Evolutionary conservation across 1,140 invertebrate genomes (phyloP), one percentile per base, ranked within the genome.

Genomic region (Harpegnathos saltator): DNA sequence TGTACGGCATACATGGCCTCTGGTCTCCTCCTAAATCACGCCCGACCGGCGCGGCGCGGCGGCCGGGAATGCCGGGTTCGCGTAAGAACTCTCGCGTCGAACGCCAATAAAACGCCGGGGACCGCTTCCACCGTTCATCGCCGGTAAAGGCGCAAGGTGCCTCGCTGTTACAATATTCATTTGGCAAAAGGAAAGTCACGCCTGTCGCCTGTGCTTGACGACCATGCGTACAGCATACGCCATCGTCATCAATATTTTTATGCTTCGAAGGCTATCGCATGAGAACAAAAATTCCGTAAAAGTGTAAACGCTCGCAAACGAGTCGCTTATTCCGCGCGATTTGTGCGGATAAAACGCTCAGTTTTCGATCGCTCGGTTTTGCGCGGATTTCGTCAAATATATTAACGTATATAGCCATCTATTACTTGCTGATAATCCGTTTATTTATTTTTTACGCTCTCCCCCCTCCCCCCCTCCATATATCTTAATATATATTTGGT

Each of bases 231-330:
- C n/a, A n/a, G n/a, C n/a, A n/a, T 69, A 44, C 56, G 4, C 1
- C 50, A 1, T 56, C 56, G 63, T 69, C n/a, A 48, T 80, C 58
- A 69, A 80, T 56, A 58, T 69, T 80, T 80, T 69, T 48, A 68
- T 44, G 14, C 24, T 58, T 44, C 22, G 52, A 69, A 69, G 22
- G 50, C 29, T 78, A 68, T 15, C 4, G 14, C 1, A 9, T 75
- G 26, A 19, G 52, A 19, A 48, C 1, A 63, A 73, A 61, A 61
- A 50, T 52, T 19, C 19, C 19, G 1, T 1, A 3, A 48, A 52
- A 15, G 14, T 63, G 7, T 19, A 15, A 24, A 1, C 7, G 17
- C 17, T 38, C 14, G 44, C 22, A 9, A 63, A n/a, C 44, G 5
- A 63, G 1, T 44, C 19, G 19, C 65, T 52, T 33, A 33, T 52